Conservation (phyloP, 2,797 vertebrate genomes). For the Lagocephalus sceleratus region DNA sequence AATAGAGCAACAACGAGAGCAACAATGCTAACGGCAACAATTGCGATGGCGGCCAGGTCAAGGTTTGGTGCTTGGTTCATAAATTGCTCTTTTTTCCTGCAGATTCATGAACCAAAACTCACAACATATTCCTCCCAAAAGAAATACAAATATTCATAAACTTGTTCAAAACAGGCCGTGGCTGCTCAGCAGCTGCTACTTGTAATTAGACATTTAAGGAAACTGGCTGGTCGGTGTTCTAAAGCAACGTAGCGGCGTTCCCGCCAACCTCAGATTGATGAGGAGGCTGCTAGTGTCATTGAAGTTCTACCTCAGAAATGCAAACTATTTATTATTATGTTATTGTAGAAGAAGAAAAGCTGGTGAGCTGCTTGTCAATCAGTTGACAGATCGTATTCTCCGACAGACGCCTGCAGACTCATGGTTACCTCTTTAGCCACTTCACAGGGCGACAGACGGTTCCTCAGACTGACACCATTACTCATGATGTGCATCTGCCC, state of each 20-base stretch:
- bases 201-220: too few relatives aligned
- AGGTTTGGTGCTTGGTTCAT: too few relatives aligned
- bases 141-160: too few relatives aligned
- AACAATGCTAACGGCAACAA: too few relatives aligned
- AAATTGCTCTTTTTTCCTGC: too few relatives aligned
- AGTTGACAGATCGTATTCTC: slow-evolving; percentile 43
- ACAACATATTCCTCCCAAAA: too few relatives aligned
- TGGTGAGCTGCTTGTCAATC: slow-evolving; percentile 39
- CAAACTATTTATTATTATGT: neutral
- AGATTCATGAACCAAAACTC: too few relatives aligned
- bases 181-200: too few relatives aligned
- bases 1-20: too few relatives aligned
- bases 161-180: too few relatives aligned
- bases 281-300: neutral
- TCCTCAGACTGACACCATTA: slow-evolving; percentile 51
- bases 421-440: slow-evolving; percentile 40
- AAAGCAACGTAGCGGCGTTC: neutral
- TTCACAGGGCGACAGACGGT: slow-evolving; percentile 50
- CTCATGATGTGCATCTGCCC: slow-evolving; percentile 65
- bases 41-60: too few relatives aligned
- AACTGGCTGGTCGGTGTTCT: neutral
- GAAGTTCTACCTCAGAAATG: neutral
- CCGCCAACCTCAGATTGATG: neutral
- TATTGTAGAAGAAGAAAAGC: neutral
- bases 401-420: slow-evolving; percentile 28